These are phyloP conservation scores for Drosophila erecta DNA, from an alignment of 1,140 invertebrate genomes.

Conservation along the genomic window DNA sequence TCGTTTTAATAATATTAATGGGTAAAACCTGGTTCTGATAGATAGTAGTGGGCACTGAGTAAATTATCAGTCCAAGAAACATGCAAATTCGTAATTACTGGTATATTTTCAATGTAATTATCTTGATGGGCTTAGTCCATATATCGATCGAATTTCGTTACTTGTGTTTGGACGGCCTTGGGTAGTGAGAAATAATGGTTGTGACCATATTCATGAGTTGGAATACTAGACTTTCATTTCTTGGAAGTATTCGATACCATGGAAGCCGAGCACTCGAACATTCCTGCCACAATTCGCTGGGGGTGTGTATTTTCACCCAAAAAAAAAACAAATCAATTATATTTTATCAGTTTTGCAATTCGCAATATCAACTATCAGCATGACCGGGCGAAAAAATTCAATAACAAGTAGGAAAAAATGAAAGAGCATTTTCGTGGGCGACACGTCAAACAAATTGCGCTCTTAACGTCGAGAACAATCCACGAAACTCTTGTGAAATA, in stretches of 20 bases:
- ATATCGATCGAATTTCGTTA: constrained; percentile 8
- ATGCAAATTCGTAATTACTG: constrained; percentile 29
- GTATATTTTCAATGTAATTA: constrained; percentile 14
- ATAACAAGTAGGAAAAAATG: constrained; percentile 19
- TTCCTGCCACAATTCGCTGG: constrained; percentile 9
- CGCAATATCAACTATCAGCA: constrained; percentile 47
- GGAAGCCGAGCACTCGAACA: constrained; percentile 1
- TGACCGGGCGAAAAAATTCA: constrained; percentile 28
- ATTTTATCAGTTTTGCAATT: constrained; percentile 46
- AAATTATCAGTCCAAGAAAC: constrained; percentile 1
- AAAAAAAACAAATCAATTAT: constrained; percentile 2
- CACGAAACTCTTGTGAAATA: constrained; percentile 20
- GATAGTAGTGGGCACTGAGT: background rate
- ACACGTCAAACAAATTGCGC: constrained; percentile 44
- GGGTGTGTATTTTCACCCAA: constrained; percentile 1
- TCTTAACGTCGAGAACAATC: constrained; percentile 41
- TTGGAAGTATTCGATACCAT: background rate
- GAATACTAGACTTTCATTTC: background rate
- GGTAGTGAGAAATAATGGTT: background rate
- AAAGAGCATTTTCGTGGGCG: constrained; percentile 12
- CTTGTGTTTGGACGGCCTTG: constrained; percentile 19
- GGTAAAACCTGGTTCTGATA: background rate
- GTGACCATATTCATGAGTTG: background rate
- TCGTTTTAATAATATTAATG: background rate
- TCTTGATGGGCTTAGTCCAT: constrained; percentile 5